A percentile compares a stretch with the other conserved stretches of the same genome.
Evolutionary conservation across 2,888 invertebrate genomes (phyloP).

Genomic region (Artemia sinica): DNA sequence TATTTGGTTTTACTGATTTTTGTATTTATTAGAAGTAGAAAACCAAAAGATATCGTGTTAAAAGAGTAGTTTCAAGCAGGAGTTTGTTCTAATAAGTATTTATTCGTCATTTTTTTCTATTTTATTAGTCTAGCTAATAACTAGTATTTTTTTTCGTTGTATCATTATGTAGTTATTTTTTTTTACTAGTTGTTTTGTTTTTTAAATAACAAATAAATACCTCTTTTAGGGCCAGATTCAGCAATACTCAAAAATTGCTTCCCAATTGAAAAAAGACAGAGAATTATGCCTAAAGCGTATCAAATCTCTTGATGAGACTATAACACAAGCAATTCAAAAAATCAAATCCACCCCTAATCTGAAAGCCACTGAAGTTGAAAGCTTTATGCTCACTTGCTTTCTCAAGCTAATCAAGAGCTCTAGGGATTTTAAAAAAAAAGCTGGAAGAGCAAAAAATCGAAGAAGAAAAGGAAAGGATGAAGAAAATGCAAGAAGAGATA

Average conservation of each 20-base stretch:
- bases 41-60: too few species aligned
- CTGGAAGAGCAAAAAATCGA: slow-evolving; percentile 55
- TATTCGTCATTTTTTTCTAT: too few species aligned
- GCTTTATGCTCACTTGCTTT: slow-evolving; percentile 48
- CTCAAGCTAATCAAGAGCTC: slow-evolving; percentile 50
- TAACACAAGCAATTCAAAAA: slow-evolving; percentile 46
- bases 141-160: too few species aligned
- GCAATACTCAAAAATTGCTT: slow-evolving; percentile 54
- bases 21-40: too few species aligned
- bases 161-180: too few species aligned
- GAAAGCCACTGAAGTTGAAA: slow-evolving; percentile 48
- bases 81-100: too few species aligned
- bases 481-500: slow-evolving; percentile 71
- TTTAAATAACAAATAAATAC: not conserved
- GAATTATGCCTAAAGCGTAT: slow-evolving; percentile 52
- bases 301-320: slow-evolving; percentile 48
- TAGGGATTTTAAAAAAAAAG: slow-evolving; percentile 48
- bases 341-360: slow-evolving; percentile 58
- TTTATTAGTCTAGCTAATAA: too few species aligned
- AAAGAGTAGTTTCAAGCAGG: too few species aligned
- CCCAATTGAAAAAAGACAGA: slow-evolving; percentile 59
- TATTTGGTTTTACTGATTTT: too few species aligned
- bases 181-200: too few species aligned
- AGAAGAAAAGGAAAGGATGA: slow-evolving; percentile 69
- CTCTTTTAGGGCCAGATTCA: slow-evolving; percentile 39